Evolutionary conservation across 2,113 vertebrate genomes (phyloP), one percentile per base, ranked within the genome.

Genomic region (Trichomycterus rosablanca): DNA sequence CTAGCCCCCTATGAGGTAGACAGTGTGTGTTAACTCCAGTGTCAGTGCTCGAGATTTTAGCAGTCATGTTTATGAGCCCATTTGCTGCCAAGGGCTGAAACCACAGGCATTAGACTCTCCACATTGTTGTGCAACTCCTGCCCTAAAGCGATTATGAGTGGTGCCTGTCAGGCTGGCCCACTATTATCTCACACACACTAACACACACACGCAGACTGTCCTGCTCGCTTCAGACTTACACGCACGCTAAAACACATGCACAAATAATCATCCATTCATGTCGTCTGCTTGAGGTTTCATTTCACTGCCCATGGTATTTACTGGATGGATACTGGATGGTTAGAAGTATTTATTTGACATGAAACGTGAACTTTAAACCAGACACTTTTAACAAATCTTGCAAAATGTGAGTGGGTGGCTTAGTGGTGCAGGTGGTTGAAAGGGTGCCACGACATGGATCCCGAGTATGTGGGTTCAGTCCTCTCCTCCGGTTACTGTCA

Each of bases 151-250:
- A 81, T 88, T 88, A 90, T 84, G 81, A 82, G 74, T 83, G 87
- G 87, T 91, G 88, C 87, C 91, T 90, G 83, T 83, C 77, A 87
- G 90, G 82, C 87, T 89, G 83, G 85, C 84, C 84, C 77, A 67
- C 83, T 83, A 76, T 81, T 80, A 79, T 79, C 74, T 77, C 76
- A 79, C 68, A 70, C 69, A 68, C 65, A 64, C 70, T n/a, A n/a
- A 59, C 28, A 56, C n/a, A 66, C 63, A 66, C 65, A 66, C 50
- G 18, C 59, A 55, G 20, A 37, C 37, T 53, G 51, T 42, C 59
- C 35, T 5, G 42, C 49, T 54, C 45, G 28, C 44, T 28, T 42
- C 37, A 20, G 34, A 30, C 54, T 59, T 35, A 12, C 19, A 49
- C 51, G 48, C 39, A 39, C 24, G n/a, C 18, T 18, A 7, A 30